Percentiles rank a stretch among this genome's conserved stretches.
phyloP scores from a whole-genome alignment of 92 coral and sea anemone species.

The Actinostola sp. region DNA sequence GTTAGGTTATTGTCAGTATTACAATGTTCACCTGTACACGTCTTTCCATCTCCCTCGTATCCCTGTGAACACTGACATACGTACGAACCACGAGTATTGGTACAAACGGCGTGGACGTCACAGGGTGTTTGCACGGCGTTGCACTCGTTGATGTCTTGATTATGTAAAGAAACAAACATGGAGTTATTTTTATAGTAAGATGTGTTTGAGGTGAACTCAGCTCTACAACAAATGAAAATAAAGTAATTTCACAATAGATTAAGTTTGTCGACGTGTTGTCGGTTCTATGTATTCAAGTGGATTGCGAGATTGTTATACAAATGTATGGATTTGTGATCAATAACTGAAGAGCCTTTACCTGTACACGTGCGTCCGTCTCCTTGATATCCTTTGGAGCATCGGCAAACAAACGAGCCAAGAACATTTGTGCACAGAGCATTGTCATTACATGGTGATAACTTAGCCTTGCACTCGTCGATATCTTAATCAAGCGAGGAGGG shows the following conservation, averaged over 20 bases:
- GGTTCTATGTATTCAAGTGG: too few species aligned
- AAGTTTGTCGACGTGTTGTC: too few species aligned
- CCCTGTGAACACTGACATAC: conserved; percentile 58
- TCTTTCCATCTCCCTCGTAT: conserved; percentile 43
- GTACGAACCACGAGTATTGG: conserved; percentile 58
- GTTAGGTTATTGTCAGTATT: too few species aligned
- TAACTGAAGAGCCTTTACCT: too few species aligned
- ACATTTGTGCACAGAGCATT: conserved; percentile 5
- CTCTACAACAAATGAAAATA: too few species aligned
- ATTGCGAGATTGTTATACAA: too few species aligned
- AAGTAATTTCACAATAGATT: too few species aligned
- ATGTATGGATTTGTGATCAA: too few species aligned
- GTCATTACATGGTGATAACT: not conserved
- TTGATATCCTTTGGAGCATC: conserved; percentile 41
- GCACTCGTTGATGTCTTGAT: conserved; percentile 58
- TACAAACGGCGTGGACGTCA: conserved; percentile 31
- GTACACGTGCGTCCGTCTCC: too few species aligned
- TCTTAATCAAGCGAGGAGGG: too few species aligned
- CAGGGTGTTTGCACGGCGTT: conserved; percentile 15
- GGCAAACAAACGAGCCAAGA: conserved; percentile 60
- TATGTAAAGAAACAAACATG: not conserved
- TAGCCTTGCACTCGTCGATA: not conserved
- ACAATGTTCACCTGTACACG: conserved; percentile 20
- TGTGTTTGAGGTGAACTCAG: too few species aligned
- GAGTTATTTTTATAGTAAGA: not conserved